Evolutionary conservation across 2,113 vertebrate species (phyloP), one percentile per base, ranked within the genome.

Genomic region (Solea senegalensis): DNA sequence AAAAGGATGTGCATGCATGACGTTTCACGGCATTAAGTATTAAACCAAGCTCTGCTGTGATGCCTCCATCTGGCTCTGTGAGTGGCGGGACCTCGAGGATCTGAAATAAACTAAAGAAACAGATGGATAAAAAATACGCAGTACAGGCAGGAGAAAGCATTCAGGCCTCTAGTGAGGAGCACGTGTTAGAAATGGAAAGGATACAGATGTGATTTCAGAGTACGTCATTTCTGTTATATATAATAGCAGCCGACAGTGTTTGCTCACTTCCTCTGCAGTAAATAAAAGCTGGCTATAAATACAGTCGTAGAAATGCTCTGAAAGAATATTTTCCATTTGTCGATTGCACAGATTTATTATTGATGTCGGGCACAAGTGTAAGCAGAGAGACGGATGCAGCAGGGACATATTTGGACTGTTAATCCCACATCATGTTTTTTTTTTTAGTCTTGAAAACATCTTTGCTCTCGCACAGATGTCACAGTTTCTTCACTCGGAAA

Each of bases 261-360:
- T 34, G 40, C 65, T 28, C 2, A 14, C 21, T 8, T 58, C 59
- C 50, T 21, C 52, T 62, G 51, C 58, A 83, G 72, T 53, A 74
- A 89, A 88, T 73, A 81, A 85, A 85, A 87, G 80, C 81, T 2
- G n/a, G 34, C 81, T 89, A 89, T 88, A 91, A 90, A 91, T 91
- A 89, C 84, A 90, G 82, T 74, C 12, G 78, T 64, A 86, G 60
- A 84, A 90, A 91, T 74, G 70, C 50, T 27, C 67, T 63, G n/a
- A 81, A 86, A 85, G 74, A 80, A 67, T 53, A 34, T 8, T 1
- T 81, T 84, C 88, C 84, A 89, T 91, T 92, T 92, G 87, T 91
- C 76, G 21, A 90, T 87, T 91, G 77, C 41, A 27, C 61, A 69
- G 70, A 78, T 92, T 46, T 78, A 91, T 90, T 86, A 89, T 89